Percentiles rank a stretch among this genome's conserved stretches.
Conservation (phyloP, 2,113 vertebrate species). For the Solea senegalensis region DNA sequence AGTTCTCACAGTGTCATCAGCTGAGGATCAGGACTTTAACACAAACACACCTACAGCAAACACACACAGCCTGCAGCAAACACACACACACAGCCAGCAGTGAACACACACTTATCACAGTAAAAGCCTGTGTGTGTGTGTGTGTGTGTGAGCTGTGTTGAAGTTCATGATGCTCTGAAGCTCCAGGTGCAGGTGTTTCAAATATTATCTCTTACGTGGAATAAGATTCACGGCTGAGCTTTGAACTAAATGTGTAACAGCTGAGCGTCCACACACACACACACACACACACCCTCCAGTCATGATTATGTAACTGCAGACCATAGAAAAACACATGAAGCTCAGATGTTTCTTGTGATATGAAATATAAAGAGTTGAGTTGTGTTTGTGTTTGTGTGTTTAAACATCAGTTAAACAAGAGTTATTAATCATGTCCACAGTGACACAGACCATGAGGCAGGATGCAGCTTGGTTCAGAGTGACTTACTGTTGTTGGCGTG, state of each 20-base stretch:
- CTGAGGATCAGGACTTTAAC: slow-evolving; percentile 25
- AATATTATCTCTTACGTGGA: slow-evolving; percentile 18
- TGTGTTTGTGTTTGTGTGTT: background rate
- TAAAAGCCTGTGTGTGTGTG: background rate
- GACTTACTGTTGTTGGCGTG: slow-evolving; percentile 66
- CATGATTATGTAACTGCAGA: slow-evolving; percentile 55
- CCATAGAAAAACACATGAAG: slow-evolving; percentile 52
- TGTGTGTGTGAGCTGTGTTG: background rate
- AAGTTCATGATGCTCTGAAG: background rate
- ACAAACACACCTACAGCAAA: slow-evolving; percentile 59
- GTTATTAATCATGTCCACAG: background rate
- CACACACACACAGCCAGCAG: slow-evolving; percentile 43
- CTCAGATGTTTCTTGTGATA: slow-evolving; percentile 9
- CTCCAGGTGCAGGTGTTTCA: background rate
- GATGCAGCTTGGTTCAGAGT: slow-evolving; percentile 36
- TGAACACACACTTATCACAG: slow-evolving; percentile 19
- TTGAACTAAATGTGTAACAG: slow-evolving; percentile 69
- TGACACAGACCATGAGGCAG: background rate
- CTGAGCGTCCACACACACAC: slow-evolving; percentile 41
- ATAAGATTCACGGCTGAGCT: slow-evolving; percentile 21
- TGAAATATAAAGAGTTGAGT: background rate
- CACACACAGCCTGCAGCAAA: slow-evolving; percentile 58
- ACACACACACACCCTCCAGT: slow-evolving; percentile 42
- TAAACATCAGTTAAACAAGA: background rate
- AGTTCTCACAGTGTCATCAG: slow-evolving; percentile 29